Evolutionary conservation across 2,888 invertebrate species (phyloP).

Genomic region (Aproaerema taeniolella): DNA sequence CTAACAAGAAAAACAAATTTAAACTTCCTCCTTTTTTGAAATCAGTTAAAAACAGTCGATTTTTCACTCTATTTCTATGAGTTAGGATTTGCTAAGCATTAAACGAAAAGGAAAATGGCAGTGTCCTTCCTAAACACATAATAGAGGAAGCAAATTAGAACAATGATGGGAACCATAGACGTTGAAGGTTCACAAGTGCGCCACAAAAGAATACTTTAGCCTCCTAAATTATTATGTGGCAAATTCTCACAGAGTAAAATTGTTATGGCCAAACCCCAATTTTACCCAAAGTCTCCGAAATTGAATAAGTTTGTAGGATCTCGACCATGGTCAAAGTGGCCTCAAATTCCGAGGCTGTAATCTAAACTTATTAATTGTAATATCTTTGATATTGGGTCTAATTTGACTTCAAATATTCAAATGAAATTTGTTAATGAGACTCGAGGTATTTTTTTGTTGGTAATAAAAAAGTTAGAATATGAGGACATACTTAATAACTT

Average conservation of each 20-base stretch:
- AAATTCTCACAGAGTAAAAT: constrained; percentile 25
- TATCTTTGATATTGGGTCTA: neutral
- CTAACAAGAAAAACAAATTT: too few relatives aligned
- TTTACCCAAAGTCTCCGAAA: constrained; percentile 36
- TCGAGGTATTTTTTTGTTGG: too few relatives aligned
- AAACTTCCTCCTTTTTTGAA: too few relatives aligned
- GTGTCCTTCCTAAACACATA: too few relatives aligned
- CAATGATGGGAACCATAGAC: constrained; percentile 1
- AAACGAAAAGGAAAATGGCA: too few relatives aligned
- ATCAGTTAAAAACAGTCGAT: too few relatives aligned
- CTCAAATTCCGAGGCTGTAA: neutral
- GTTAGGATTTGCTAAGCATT: too few relatives aligned
- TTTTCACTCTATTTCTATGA: too few relatives aligned
- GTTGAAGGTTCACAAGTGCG: neutral
- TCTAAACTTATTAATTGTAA: neutral
- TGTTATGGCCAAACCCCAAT: constrained; percentile 19
- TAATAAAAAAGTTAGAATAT: too few relatives aligned
- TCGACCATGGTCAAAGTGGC: constrained; percentile 23
- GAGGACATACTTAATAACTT: too few relatives aligned
- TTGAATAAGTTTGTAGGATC: constrained; percentile 50
- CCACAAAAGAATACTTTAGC: neutral
- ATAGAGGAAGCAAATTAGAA: neutral
- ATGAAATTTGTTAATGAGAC: too few relatives aligned
- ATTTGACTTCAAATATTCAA: neutral
- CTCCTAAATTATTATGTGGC: constrained; percentile 14